A percentile compares a stretch with the other conserved stretches of the same genome.
These are phyloP conservation scores for Pollicipes pollicipes DNA, from an alignment of 1,140 invertebrate genomes.

Conservation along the genomic window DNA sequence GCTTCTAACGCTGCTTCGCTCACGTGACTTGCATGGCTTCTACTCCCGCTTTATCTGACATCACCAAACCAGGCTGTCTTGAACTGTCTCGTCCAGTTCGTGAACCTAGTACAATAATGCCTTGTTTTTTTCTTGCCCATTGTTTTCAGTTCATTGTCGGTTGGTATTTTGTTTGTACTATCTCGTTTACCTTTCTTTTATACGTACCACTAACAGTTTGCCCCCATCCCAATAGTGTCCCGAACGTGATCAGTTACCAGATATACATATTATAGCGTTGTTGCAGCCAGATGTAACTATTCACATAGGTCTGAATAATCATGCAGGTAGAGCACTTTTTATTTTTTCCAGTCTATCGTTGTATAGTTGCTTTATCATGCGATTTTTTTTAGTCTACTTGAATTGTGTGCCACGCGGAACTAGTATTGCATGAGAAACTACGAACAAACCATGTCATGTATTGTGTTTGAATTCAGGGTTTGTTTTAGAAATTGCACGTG, in stretches of 20 bases:
- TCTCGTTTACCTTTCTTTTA: background rate
- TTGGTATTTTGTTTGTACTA: background rate
- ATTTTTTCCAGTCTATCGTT: background rate
- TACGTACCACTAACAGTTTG: background rate
- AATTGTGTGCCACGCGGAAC: background rate
- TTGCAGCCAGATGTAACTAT: background rate
- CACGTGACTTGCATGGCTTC: too few relatives aligned
- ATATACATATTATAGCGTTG: background rate
- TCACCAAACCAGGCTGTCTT: too few relatives aligned
- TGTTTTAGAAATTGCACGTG: background rate
- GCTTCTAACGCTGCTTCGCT: too few relatives aligned
- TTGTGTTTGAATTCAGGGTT: background rate
- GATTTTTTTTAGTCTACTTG: background rate
- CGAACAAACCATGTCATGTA: background rate
- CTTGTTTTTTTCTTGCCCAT: background rate
- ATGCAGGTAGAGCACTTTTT: background rate
- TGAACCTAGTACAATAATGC: background rate
- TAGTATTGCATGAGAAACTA: background rate
- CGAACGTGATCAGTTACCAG: background rate
- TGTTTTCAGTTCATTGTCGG: background rate
- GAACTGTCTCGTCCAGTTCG: background rate
- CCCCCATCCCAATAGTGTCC: background rate
- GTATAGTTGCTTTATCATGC: background rate
- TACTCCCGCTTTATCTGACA: too few relatives aligned
- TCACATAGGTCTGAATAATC: background rate